Evolutionary conservation across 2,113 vertebrate species (phyloP), one percentile per base, ranked within the genome.

Genomic region (Sisor rabdophorus): DNA sequence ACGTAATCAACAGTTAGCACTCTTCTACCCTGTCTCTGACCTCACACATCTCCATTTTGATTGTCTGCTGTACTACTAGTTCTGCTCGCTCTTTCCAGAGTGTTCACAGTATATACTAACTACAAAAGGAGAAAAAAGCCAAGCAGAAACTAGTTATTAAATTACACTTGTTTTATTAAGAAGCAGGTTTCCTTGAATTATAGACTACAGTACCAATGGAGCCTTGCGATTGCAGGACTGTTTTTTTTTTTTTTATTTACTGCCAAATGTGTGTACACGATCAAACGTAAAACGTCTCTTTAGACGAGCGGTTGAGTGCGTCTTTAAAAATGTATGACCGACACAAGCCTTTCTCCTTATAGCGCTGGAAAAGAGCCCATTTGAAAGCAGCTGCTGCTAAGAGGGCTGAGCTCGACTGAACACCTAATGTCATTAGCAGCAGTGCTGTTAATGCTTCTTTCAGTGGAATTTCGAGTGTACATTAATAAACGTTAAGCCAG

Each of bases 1-100:
- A 93, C 90, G 91, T 90, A 93, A 95, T 94, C 92, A 92, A 86
- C 78, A 82, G 83, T 22, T 79, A 84, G 83, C 78, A 85, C 80
- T 80, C 85, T 85, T 85, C 85, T 87, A 76, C 44, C 80, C 79
- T 59, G 84, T 85, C 87, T 89, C 84, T 72, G 85, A 79, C 85
- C 84, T 84, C 89, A 89, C 87, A 84, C 88, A 89, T 90, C 87
- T 87, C 82, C 78, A 84, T 84, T 88, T 87, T 89, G 85, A 85
- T 90, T 50, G 65, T 69, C 47, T 68, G 65, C 26, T 69, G 47
- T 69, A 81, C 54, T 71, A 79, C 59, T 73, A 32, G 53, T 83
- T 80, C 78, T 78, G 77, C 22, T 36, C 78, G 74, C 65, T 69
- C 22, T 28, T 19, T 80, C 73, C 74, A 36, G 20, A 63, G 87